Evolutionary conservation across 2,113 vertebrate species (phyloP).

Genomic region (Microtus montanus): DNA sequence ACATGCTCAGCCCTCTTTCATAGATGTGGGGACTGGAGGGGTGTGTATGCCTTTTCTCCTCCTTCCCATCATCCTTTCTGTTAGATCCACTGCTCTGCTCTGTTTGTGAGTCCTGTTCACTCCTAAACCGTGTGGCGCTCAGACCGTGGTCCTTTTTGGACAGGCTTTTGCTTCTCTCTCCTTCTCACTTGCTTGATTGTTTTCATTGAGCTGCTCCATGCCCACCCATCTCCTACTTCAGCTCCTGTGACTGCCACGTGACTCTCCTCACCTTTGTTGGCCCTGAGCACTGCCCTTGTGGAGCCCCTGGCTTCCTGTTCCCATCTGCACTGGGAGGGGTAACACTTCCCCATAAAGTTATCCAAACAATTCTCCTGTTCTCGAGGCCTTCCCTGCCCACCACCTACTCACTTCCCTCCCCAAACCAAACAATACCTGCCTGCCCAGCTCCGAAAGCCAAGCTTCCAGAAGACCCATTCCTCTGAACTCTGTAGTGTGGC

Average conservation of each 20-base stretch:
- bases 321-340: neutral
- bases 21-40: accelerated
- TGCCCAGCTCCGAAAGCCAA: neutral
- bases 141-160: neutral
- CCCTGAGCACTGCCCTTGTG: neutral
- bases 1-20: neutral
- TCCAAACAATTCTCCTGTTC: neutral
- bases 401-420: neutral
- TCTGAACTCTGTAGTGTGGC: neutral
- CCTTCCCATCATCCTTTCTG: neutral
- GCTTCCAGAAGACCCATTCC: neutral
- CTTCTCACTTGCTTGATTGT: neutral
- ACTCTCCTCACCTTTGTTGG: neutral
- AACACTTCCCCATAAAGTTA: neutral
- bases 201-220: neutral
- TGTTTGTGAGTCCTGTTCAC: neutral
- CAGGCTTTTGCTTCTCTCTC: neutral
- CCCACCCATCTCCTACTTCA: neutral
- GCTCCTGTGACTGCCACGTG: neutral
- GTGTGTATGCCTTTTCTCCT: neutral
- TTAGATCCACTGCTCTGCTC: neutral
- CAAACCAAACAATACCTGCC: neutral
- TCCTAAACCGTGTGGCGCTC: neutral
- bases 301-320: neutral
- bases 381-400: neutral